Conservation (phyloP, 2,888 invertebrate genomes). For the Boloria selene region DNA sequence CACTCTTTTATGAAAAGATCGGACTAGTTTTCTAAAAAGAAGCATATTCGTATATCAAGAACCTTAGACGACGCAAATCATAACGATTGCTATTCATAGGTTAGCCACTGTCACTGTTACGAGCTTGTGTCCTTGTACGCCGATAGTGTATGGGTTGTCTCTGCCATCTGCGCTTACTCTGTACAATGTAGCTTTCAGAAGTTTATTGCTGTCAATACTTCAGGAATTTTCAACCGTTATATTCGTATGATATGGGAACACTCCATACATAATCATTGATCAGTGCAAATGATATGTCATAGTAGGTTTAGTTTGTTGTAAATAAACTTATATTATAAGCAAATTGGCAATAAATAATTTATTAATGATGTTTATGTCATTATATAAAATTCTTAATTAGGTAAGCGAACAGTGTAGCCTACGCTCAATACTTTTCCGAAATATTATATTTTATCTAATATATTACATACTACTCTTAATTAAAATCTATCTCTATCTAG, state of each 20-base stretch:
- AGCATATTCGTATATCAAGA: background rate
- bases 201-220: slow-evolving; percentile 20
- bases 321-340: too few species aligned
- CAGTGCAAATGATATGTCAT: too few species aligned
- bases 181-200: slow-evolving; percentile 23
- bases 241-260: slow-evolving; percentile 2
- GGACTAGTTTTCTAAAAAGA: too few species aligned
- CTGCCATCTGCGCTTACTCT: slow-evolving; percentile 24
- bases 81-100: slow-evolving; percentile 39
- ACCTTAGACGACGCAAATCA: slow-evolving; percentile 38
- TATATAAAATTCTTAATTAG: background rate
- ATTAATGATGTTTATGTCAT: too few species aligned
- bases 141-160: slow-evolving; percentile 33
- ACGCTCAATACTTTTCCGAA: too few species aligned
- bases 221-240: slow-evolving; percentile 26
- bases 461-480: slow-evolving; percentile 27
- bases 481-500: slow-evolving; percentile 35
- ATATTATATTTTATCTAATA: background rate
- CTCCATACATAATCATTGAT: background rate
- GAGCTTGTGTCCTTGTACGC: slow-evolving; percentile 31
- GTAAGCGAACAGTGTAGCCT: background rate
- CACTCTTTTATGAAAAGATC: too few species aligned
- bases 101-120: slow-evolving; percentile 38
- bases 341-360: too few species aligned
- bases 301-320: too few species aligned